Evolutionary conservation across 35 echinoderm and acorn worm species (phyloP).

Genomic region (Stichopus chloronotus): DNA sequence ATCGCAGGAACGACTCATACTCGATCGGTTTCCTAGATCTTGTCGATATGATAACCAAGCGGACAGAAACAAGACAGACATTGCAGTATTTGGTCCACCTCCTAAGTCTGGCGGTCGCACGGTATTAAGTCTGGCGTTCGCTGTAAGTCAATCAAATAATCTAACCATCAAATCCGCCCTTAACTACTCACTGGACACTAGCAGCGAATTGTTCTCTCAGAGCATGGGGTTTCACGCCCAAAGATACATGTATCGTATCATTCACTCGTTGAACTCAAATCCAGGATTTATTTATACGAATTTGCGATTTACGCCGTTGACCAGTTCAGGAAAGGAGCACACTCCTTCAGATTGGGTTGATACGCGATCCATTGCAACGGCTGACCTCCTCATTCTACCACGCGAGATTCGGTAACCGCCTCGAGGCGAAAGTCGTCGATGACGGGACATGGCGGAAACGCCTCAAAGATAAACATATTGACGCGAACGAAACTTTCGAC

Average conservation of each 20-base stretch:
- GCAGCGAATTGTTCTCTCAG: neutral
- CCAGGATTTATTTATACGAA: constrained; percentile 38
- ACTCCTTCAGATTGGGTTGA: constrained; percentile 17
- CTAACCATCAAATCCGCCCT: constrained; percentile 25
- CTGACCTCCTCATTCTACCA: constrained; percentile 38
- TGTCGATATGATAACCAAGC: neutral
- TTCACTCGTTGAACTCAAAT: neutral
- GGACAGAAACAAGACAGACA: neutral
- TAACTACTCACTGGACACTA: constrained; percentile 31
- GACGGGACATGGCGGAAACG: neutral
- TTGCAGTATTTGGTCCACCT: neutral
- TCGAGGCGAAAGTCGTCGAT: neutral
- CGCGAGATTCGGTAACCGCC: constrained; percentile 16
- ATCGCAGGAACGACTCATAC: neutral
- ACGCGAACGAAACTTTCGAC: constrained; percentile 44
- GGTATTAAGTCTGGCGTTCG: constrained; percentile 20
- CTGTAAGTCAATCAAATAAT: neutral
- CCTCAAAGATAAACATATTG: neutral
- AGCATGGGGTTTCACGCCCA: too few relatives aligned
- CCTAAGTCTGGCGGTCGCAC: constrained; percentile 41
- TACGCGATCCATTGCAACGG: constrained; percentile 27
- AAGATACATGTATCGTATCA: neutral
- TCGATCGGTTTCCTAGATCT: constrained; percentile 4
- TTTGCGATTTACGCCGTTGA: neutral
- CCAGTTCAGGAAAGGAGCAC: neutral